Base-by-base conservation (phyloP, 2,888 invertebrate genomes). In the Cheilosia soror region DNA sequence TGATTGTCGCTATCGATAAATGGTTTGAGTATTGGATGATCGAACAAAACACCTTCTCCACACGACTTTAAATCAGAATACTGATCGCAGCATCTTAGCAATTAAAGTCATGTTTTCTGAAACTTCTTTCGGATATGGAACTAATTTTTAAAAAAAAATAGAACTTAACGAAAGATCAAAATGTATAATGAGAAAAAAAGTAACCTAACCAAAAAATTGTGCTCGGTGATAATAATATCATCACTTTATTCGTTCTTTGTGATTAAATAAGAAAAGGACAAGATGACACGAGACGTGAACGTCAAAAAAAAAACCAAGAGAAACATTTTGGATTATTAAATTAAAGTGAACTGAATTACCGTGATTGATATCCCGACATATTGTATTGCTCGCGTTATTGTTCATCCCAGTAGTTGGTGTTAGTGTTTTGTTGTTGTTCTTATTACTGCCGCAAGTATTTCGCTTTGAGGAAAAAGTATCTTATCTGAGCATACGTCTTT, bases 331-430 rank as follows among this genome's bases (percentile, higher is more conserved):
- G 87, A 89, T 90, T 89, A 91, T 91, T 91, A 90, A 91, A 91
- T 91, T 91, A 89, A 89, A 91, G 90, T 91, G 88, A 91, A 91
- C 90, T 91, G 90, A 91, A 91, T 91, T 89, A 90, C 89, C 78
- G 90, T 90, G 91, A 90, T 91, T 91, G 90, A 91, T 90, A 88
- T 89, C 89, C 88, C 84, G 75, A 79, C 60, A 72, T 57, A 72
- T 75, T 81, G 62, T 85, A 81, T 85, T 44, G 76, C 44, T 80
- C 65, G 75, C 69, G 58, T 58, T 71, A 84, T 81, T 84, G 80
- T 84, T 72, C 71, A 81, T 71, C 47, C 31, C 49, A 20, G 31
- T 58, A n/a, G 42, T 33, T 49, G 58, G 80, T 84, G 65, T 75
- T 80, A 7, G 84, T 84, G 80, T 53, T 75, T 71, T 76, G 57